Conservation (phyloP, 1,140 invertebrate genomes). For the Plectrocnemia conspersa region DNA sequence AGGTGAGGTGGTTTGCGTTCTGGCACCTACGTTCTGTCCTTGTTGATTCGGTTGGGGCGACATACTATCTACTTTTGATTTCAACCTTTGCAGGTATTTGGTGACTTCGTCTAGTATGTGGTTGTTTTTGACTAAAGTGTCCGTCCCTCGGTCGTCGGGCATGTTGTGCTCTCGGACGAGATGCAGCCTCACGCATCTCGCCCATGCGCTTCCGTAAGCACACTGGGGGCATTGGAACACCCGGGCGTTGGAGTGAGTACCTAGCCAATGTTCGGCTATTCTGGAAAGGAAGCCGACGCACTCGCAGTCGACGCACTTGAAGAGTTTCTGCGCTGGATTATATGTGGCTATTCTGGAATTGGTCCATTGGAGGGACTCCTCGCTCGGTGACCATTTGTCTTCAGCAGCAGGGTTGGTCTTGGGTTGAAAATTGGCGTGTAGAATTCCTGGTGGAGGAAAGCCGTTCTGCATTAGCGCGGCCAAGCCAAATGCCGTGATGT, state of each 20-base stretch:
- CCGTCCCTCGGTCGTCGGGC: constrained; percentile 56
- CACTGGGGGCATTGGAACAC: constrained; percentile 70
- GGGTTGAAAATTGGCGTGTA: constrained; percentile 53
- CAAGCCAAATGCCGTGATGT: constrained; percentile 63
- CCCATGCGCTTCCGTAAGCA: constrained; percentile 71
- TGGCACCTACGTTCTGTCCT: constrained; percentile 38
- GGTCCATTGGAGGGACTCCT: constrained; percentile 64
- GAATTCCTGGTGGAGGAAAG: constrained; percentile 57
- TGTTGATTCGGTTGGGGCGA: constrained; percentile 26
- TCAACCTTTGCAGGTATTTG: constrained; percentile 63
- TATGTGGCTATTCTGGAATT: constrained; percentile 67
- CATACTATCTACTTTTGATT: constrained; percentile 56
- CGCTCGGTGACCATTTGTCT: constrained; percentile 65
- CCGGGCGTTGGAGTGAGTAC: constrained; percentile 69
- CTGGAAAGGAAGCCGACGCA: constrained; percentile 72
- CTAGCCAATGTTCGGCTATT: constrained; percentile 79
- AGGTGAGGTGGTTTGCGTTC: constrained; percentile 36
- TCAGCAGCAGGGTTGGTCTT: constrained; percentile 51
- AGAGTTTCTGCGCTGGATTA: constrained; percentile 66
- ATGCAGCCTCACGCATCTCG: constrained; percentile 68
- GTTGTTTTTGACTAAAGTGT: constrained; percentile 61
- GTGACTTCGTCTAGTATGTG: constrained; percentile 70
- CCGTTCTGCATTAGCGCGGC: constrained; percentile 69
- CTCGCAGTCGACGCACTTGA: constrained; percentile 72
- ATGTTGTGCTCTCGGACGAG: constrained; percentile 64